These are phyloP conservation scores for Lontra canadensis DNA, from an alignment of 2,113 vertebrate genomes.

Conservation along the genomic window DNA sequence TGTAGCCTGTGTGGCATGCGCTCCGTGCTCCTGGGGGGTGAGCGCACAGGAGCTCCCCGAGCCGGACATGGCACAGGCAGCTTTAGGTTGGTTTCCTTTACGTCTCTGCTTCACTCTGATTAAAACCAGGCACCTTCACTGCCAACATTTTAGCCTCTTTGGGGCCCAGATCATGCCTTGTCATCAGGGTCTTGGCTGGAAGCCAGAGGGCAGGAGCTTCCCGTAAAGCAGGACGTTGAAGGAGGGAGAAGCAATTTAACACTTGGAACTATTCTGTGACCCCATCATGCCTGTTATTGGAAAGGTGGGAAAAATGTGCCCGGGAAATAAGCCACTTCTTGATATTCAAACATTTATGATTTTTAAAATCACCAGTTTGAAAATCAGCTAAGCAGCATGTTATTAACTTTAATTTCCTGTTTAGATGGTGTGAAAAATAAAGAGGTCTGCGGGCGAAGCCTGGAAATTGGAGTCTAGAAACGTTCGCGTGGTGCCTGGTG, in stretches of 20 bases:
- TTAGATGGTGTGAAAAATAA: neutral
- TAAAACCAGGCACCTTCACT: neutral
- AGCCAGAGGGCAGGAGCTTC: neutral
- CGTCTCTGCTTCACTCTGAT: neutral
- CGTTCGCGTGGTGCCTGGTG: rapidly evolving
- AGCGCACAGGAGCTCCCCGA: neutral
- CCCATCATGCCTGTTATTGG: neutral
- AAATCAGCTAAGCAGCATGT: neutral
- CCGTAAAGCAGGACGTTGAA: neutral
- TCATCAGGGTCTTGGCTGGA: neutral
- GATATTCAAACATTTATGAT: neutral
- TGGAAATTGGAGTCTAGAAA: too few species aligned
- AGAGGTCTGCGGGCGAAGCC: neutral
- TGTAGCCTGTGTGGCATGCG: neutral
- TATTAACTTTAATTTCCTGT: neutral
- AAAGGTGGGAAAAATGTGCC: neutral
- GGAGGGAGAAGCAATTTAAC: neutral
- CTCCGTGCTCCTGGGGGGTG: neutral
- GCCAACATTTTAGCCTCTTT: neutral
- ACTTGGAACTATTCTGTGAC: neutral
- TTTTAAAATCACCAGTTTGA: neutral
- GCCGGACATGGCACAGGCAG: neutral
- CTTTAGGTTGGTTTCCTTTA: neutral
- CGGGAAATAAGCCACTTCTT: neutral
- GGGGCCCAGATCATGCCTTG: neutral